Evolutionary conservation across 2,113 vertebrate species (phyloP).

Genomic region (Andinoacara biseriatus): DNA sequence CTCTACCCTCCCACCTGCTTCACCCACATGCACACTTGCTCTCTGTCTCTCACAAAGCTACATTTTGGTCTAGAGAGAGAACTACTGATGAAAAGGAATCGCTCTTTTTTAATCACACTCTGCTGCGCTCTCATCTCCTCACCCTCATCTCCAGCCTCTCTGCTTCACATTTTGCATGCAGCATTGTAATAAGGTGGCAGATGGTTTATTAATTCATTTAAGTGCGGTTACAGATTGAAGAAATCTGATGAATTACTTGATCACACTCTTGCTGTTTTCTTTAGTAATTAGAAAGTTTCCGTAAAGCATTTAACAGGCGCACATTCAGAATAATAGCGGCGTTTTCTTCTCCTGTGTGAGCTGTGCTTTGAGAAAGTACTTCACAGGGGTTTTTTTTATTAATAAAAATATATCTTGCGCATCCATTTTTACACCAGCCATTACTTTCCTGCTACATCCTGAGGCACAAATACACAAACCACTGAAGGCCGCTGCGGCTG

Average conservation of each 20-base stretch:
- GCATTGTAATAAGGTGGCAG: slow-evolving; percentile 20
- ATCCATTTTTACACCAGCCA: not conserved
- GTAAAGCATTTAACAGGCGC: not conserved
- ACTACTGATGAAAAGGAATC: slow-evolving; percentile 64
- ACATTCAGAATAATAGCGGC: not conserved
- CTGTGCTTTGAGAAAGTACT: slow-evolving; percentile 4
- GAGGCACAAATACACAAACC: slow-evolving; percentile 19
- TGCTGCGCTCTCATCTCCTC: slow-evolving; percentile 49
- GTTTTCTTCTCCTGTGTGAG: not conserved
- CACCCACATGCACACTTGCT: slow-evolving; percentile 72
- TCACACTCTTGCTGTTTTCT: slow-evolving; percentile 3
- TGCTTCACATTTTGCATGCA: not conserved
- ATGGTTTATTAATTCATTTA: slow-evolving; percentile 32
- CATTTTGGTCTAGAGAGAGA: slow-evolving; percentile 55
- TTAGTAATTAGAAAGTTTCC: slow-evolving; percentile 2
- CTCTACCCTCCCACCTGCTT: slow-evolving; percentile 72
- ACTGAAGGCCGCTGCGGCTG: slow-evolving; percentile 10
- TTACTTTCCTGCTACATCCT: slow-evolving; percentile 4
- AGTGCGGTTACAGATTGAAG: not conserved
- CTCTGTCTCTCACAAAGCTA: slow-evolving; percentile 56
- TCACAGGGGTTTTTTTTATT: not conserved
- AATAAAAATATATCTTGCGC: not conserved
- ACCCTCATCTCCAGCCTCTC: slow-evolving; percentile 13
- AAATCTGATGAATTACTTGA: not conserved
- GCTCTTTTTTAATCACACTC: slow-evolving; percentile 64